phyloP scores from a whole-genome alignment of 2,888 invertebrate species.

The Girardia tigrina region DNA sequence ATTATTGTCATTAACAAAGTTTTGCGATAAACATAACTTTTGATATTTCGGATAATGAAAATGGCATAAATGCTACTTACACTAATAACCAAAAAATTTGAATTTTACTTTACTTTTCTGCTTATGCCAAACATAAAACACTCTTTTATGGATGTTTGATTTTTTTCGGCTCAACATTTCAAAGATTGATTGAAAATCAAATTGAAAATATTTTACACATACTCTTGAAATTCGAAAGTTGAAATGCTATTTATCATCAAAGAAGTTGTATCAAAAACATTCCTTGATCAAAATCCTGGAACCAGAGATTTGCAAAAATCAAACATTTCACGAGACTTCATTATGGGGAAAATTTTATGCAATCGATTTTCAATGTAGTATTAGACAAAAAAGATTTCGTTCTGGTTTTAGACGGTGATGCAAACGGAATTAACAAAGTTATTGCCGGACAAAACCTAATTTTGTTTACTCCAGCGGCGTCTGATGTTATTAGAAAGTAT shows the following conservation, averaged over 20 bases:
- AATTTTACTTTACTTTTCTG: too few species aligned
- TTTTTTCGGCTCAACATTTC: too few species aligned
- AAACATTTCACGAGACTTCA: constrained; percentile 65
- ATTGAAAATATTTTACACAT: too few species aligned
- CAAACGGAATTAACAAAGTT: constrained; percentile 65
- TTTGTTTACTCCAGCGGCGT: constrained; percentile 90
- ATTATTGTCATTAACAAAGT: too few species aligned
- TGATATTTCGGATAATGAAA: too few species aligned
- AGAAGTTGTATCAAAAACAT: constrained; percentile 59
- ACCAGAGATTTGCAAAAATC: constrained; percentile 89
- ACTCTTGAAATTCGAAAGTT: too few species aligned
- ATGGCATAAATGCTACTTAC: too few species aligned
- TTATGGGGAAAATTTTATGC: constrained; percentile 94
- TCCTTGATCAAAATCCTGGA: constrained; percentile 89
- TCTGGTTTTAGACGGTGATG: constrained; percentile 89
- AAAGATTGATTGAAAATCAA: too few species aligned
- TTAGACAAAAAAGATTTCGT: constrained; percentile 58
- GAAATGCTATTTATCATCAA: neutral
- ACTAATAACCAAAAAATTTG: too few species aligned
- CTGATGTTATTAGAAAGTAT: constrained; percentile 75
- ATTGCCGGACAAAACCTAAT: constrained; percentile 84
- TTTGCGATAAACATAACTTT: too few species aligned
- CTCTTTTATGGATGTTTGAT: too few species aligned
- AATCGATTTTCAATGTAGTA: constrained; percentile 70
- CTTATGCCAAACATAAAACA: too few species aligned